Base-by-base conservation (phyloP, 2,888 invertebrate species). In the Subacronicta megacephala region DNA sequence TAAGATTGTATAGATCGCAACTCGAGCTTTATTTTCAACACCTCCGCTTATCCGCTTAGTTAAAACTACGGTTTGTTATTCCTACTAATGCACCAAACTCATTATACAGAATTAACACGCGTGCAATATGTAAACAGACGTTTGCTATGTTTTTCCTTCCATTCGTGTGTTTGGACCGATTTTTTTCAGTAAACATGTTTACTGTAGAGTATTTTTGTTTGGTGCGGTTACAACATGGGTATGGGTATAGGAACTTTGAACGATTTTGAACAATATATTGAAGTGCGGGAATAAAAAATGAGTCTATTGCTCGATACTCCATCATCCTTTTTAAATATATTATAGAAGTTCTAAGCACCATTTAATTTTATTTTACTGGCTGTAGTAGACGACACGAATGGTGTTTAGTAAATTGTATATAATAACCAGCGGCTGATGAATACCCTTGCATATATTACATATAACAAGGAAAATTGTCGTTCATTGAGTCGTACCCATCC, bases 61-160 rank as follows among this genome's bases (percentile, higher is more conserved):
- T 47, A 9, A 16, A 46, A 31, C 2, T 7, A 23, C 5, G 33
- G 69, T 52, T 62, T 69, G 54, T 69, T 73, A 35, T 52, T 55
- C 17, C 13, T 55, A 53, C 62, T 62, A 69, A 69, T 69, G 69
- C 73, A 69, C 26, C 53, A 15, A 43, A 46, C 68, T 72, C 69
- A 57, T 68, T 68, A 57, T 40, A 49, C 15, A 13, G 36, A 53
- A 51, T 72, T 13, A 72, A 47, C 36, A 40, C 45, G 50, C 15
- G 16, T 40, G 44, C 50, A 62, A 40, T 23, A 37, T 37, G 41
- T 51, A 71, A 65, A 56, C 73, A 62, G 17, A 35, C 41, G n/a
- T 17, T 55, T 49, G 43, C 53, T 12, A 29, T 45, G 56, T 47
- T 61, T 57, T 72, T 49, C 55, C 44, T 72, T 54, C 15, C 38